Conservation (phyloP, 1,140 invertebrate species). For the Camponotus vicinus region DNA sequence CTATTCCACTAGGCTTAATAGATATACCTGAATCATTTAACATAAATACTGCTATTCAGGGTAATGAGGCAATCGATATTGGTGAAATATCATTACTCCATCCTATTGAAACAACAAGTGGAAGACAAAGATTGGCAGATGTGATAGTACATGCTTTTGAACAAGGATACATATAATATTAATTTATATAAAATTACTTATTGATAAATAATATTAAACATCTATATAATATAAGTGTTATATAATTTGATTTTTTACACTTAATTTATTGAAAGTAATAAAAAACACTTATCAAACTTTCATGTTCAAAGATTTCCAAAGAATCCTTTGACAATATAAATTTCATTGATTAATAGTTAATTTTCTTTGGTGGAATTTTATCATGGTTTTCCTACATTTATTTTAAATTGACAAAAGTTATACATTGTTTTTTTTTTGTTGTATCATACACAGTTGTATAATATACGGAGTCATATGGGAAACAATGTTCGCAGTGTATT, state of each 20-base stretch:
- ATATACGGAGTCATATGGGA: not conserved
- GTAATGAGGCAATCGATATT: constrained; percentile 79
- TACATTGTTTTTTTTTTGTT: too few species aligned
- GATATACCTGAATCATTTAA: constrained; percentile 88
- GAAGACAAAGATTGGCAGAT: constrained; percentile 87
- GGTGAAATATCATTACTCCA: constrained; percentile 76
- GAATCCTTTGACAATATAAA: not conserved
- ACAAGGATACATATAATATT: constrained; percentile 81
- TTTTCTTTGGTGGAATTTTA: not conserved
- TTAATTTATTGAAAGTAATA: too few species aligned
- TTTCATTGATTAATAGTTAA: not conserved
- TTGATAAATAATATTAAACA: not conserved
- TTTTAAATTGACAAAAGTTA: not conserved
- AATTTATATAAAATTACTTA: not conserved
- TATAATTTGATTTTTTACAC: not conserved
- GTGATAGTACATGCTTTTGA: constrained; percentile 89
- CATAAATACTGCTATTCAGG: constrained; percentile 86
- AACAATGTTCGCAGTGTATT: too few species aligned
- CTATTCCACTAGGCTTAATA: constrained; percentile 88
- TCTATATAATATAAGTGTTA: not conserved
- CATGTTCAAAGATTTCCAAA: not conserved
- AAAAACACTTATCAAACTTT: not conserved
- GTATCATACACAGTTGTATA: not conserved
- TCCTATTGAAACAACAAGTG: constrained; percentile 80
- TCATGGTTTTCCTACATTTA: not conserved